Evolutionary conservation across 1,140 invertebrate species (phyloP).

Genomic region (Bombus waltoni): DNA sequence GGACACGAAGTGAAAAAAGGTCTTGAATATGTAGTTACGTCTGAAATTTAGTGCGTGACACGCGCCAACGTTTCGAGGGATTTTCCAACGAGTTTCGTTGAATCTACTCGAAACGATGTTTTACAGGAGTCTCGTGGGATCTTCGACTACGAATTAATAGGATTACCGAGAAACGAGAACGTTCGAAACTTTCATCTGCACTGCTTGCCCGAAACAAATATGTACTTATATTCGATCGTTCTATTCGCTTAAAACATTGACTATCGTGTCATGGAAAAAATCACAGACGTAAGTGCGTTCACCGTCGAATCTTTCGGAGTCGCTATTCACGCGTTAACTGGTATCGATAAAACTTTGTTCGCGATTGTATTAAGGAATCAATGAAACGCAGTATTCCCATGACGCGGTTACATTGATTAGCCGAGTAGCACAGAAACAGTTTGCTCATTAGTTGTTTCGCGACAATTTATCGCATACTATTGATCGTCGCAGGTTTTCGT

Average conservation of each 20-base stretch:
- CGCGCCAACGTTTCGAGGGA: background rate
- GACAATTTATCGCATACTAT: background rate
- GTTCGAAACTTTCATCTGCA: background rate
- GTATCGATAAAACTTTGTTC: background rate
- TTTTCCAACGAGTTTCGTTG: background rate
- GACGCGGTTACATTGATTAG: background rate
- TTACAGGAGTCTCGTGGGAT: background rate
- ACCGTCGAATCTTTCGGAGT: background rate
- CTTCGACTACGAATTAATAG: background rate
- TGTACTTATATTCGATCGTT: background rate
- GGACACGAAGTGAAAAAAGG: background rate
- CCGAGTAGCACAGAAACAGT: background rate
- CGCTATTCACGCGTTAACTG: background rate
- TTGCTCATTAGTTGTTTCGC: background rate
- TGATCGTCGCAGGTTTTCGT: conserved; percentile 27
- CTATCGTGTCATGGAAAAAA: background rate
- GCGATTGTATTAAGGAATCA: background rate
- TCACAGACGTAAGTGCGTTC: conserved; percentile 4
- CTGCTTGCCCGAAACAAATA: background rate
- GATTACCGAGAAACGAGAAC: background rate
- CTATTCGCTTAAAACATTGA: background rate
- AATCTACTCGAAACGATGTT: background rate
- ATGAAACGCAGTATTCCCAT: conserved; percentile 2
- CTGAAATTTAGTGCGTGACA: background rate
- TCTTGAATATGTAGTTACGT: conserved; percentile 31